These are phyloP conservation scores for Taurulus bubalis DNA, from an alignment of 2,113 vertebrate species.

Conservation along the genomic window DNA sequence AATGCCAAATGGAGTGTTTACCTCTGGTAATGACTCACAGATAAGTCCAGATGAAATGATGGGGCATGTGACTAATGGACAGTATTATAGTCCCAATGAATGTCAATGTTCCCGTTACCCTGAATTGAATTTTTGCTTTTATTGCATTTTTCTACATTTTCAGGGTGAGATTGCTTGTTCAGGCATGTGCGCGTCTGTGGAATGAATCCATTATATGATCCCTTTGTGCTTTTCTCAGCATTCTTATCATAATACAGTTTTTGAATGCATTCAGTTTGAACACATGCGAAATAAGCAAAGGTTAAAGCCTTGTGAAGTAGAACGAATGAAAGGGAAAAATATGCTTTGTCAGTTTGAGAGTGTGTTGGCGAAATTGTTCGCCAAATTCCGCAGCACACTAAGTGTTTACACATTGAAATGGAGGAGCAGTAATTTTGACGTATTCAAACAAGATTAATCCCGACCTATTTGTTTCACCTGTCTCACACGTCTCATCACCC, in stretches of 20 bases:
- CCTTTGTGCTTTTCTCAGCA: background rate
- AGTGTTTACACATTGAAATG: slow-evolving; percentile 16
- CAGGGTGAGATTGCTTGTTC: slow-evolving; percentile 11
- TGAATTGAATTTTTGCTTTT: slow-evolving; percentile 44
- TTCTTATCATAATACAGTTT: background rate
- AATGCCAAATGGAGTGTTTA: slow-evolving; percentile 74
- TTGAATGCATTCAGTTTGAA: background rate
- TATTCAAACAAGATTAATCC: slow-evolving; percentile 31
- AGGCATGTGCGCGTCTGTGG: background rate
- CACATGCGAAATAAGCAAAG: background rate
- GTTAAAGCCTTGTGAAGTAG: slow-evolving; percentile 10
- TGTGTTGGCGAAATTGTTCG: background rate
- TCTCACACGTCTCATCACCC: slow-evolving; percentile 39
- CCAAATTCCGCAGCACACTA: slow-evolving; percentile 4
- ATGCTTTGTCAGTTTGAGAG: background rate
- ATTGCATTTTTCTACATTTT: slow-evolving; percentile 25
- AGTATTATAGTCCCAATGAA: slow-evolving; percentile 23
- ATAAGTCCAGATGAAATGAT: slow-evolving; percentile 65
- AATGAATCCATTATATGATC: slow-evolving; percentile 26
- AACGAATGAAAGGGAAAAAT: background rate
- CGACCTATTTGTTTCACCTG: slow-evolving; percentile 37
- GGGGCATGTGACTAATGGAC: slow-evolving; percentile 50
- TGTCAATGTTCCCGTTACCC: slow-evolving; percentile 43
- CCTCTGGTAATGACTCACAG: slow-evolving; percentile 58
- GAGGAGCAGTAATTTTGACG: background rate